Evolutionary conservation across 2,888 invertebrate genomes (phyloP).

Genomic region (Eilema griseolum): DNA sequence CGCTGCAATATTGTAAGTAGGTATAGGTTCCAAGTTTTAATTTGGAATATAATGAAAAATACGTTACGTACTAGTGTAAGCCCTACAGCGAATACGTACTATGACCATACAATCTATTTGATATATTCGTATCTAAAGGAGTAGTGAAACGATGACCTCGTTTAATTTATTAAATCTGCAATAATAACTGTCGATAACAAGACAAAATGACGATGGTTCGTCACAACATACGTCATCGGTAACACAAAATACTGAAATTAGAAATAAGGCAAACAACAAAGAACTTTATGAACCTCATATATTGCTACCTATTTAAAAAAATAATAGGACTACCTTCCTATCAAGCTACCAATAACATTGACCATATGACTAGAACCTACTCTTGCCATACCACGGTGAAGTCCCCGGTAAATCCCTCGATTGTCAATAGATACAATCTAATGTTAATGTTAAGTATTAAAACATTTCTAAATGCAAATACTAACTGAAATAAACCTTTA

Average conservation of each 20-base stretch:
- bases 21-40: background rate
- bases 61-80: too few relatives aligned
- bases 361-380: too few relatives aligned
- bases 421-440: too few relatives aligned
- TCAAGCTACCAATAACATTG: too few relatives aligned
- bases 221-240: slow-evolving; percentile 61
- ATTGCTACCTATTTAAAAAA: background rate
- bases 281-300: background rate
- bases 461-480: too few relatives aligned
- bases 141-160: slow-evolving; percentile 38
- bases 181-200: slow-evolving; percentile 30
- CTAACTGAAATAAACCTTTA: too few relatives aligned
- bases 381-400: too few relatives aligned
- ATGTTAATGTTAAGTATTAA: too few relatives aligned
- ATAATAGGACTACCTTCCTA: too few relatives aligned
- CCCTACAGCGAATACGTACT: background rate
- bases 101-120: background rate
- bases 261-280: background rate
- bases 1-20: too few relatives aligned
- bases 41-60: background rate
- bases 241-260: slow-evolving; percentile 11
- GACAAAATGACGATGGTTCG: slow-evolving; percentile 57
- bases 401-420: too few relatives aligned
- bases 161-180: slow-evolving; percentile 38
- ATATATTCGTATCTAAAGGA: slow-evolving; percentile 5